These are phyloP conservation scores for Argyrosomus regius DNA, from an alignment of 2,797 vertebrate species.

Conservation along the genomic window DNA sequence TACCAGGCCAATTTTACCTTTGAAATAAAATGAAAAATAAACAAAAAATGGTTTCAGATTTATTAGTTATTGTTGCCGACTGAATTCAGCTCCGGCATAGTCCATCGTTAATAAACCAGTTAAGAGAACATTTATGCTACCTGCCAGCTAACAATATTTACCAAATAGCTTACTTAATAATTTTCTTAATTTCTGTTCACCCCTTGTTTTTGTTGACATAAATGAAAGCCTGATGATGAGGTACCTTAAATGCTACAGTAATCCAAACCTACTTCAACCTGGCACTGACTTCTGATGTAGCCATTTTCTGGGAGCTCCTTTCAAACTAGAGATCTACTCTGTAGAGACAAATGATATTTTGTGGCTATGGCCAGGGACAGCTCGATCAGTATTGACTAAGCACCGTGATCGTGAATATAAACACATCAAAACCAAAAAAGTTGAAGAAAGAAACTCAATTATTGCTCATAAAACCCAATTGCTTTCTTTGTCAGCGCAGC, in stretches of 20 bases:
- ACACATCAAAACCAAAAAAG: conserved; percentile 36
- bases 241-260: no score
- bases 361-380: conserved; percentile 14
- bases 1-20: no score
- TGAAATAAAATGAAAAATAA: no score
- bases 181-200: neutral
- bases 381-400: conserved; percentile 31
- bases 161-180: neutral
- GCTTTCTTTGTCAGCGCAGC: conserved; percentile 26
- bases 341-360: conserved; percentile 13
- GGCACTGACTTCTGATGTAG: neutral
- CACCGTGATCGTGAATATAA: conserved; percentile 37
- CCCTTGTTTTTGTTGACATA: neutral
- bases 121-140: no score
- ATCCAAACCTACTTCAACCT: neutral
- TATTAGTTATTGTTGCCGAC: no score
- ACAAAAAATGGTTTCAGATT: no score
- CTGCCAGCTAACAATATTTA: neutral
- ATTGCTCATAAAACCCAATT: conserved; percentile 43
- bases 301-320: conserved; percentile 5
- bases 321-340: conserved; percentile 2
- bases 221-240: neutral
- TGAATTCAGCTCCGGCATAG: no score
- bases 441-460: conserved; percentile 19
- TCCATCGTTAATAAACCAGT: no score